Base-by-base conservation (phyloP, 2,888 invertebrate genomes). In the Eugnorisma glareosa region DNA sequence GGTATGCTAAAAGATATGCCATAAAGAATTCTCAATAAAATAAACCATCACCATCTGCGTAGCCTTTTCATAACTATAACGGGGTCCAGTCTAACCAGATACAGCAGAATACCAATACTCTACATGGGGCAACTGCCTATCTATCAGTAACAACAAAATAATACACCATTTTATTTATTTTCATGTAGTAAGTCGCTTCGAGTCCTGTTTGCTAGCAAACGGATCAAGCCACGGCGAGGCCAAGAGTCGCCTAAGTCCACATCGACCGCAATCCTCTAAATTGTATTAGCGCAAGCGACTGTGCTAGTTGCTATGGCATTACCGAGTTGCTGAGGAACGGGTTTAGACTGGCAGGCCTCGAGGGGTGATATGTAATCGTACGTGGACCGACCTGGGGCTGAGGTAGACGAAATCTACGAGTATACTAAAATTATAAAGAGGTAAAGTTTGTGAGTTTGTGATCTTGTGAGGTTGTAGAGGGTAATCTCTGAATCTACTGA, bases 261-360 rank as follows among this genome's bases (percentile, higher is more conserved):
- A 73, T 61, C 90, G 93, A 86, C 93, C 93, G 93, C 92, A 93
- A 93, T 93, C 90, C 92, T 87, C 88, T 92, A 92, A 92, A 93
- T 93, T 93, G 92, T 92, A 92, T 93, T 93, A 93, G 85, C 79
- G 86, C 73, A 82, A 72, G 75, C 79, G 83, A 76, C 86, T 72
- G 77, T 64, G 79, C 77, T 68, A 67, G 87, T 87, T 80, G 79
- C 84, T 79, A 80, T 67, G 84, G 73, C 48, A 70, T 51, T 70
- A 81, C 61, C 40, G 61, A 35, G 48, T 24, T 51, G 67, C n/a
- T 24, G 35, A 63, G 21, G 67, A 83, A 86, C 85, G 81, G 81
- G 83, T 86, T 83, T 74, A 68, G 54, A 43, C 6, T 4, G 31
- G 24, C 57, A 68, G 7, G 21, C 28, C 77, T 40, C 37, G 66